These are phyloP conservation scores for Myotis vivesi DNA, from an alignment of 2,797 vertebrate species.

Conservation along the genomic window DNA sequence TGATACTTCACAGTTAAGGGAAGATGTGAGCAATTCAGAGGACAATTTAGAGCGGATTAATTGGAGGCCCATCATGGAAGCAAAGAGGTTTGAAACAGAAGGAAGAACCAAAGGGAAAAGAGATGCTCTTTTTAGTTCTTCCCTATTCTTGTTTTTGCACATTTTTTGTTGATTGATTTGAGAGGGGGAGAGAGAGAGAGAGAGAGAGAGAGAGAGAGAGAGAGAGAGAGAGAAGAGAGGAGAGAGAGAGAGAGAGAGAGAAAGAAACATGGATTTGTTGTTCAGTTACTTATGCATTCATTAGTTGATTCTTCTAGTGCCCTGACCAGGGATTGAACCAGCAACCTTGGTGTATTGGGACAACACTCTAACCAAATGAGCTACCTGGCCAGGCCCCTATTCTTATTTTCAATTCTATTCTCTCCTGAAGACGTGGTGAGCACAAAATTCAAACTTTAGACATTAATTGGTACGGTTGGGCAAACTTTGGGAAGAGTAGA, in stretches of 20 bases:
- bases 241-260: background rate
- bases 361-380: background rate
- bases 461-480: background rate
- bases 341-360: background rate
- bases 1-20: background rate
- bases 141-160: background rate
- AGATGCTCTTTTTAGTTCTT: background rate
- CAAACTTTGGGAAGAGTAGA: background rate
- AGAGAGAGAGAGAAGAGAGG: too few relatives aligned
- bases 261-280: too few relatives aligned
- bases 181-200: too few relatives aligned
- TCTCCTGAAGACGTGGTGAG: background rate
- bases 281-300: background rate
- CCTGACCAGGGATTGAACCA: background rate
- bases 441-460: background rate
- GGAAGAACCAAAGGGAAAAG: background rate
- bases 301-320: background rate
- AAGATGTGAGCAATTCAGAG: slow-evolving; percentile 31
- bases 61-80: slow-evolving; percentile 15
- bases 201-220: too few relatives aligned
- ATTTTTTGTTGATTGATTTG: background rate
- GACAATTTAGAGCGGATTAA: background rate
- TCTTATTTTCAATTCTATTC: background rate
- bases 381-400: background rate
- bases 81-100: slow-evolving; percentile 9